Percentiles rank a stretch among this genome's conserved stretches.
phyloP scores from a whole-genome alignment of 2,888 invertebrate genomes.

The Imbricaverruca yamaguchii region DNA sequence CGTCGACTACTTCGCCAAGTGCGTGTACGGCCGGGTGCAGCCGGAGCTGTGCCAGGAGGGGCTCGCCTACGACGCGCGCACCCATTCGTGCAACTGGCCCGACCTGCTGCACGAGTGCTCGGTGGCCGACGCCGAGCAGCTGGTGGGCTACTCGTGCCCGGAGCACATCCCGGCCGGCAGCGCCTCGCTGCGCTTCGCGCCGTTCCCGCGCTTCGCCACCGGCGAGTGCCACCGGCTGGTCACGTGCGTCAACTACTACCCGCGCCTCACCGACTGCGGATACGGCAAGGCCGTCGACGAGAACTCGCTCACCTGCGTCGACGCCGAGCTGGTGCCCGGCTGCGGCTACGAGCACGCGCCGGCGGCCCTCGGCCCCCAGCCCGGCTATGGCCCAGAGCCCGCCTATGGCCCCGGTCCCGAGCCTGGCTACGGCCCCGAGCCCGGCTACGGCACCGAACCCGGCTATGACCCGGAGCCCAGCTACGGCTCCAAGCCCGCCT shows the following conservation, averaged over 20 bases:
- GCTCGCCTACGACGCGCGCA: slow-evolving; percentile 77
- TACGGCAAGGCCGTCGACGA: slow-evolving; percentile 51
- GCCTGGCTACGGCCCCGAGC: no score
- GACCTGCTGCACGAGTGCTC: slow-evolving; percentile 58
- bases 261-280: slow-evolving; percentile 77
- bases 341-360: not conserved
- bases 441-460: no score
- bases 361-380: no score
- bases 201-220: slow-evolving; percentile 81
- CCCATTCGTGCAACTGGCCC: slow-evolving; percentile 88
- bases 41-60: slow-evolving; percentile 78
- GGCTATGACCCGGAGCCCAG: no score
- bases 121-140: slow-evolving; percentile 45
- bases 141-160: slow-evolving; percentile 88
- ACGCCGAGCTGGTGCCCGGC: not conserved
- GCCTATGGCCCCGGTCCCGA: no score
- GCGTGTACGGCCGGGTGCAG: slow-evolving; percentile 70
- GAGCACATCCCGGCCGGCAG: slow-evolving; percentile 70
- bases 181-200: slow-evolving; percentile 81
- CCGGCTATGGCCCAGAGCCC: no score
- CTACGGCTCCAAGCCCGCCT: no score
- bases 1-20: slow-evolving; percentile 78
- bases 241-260: slow-evolving; percentile 83
- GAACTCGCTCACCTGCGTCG: not conserved
- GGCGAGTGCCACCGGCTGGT: slow-evolving; percentile 80